phyloP scores from a whole-genome alignment of 1,140 invertebrate genomes.

The Tetranychus urticae region DNA sequence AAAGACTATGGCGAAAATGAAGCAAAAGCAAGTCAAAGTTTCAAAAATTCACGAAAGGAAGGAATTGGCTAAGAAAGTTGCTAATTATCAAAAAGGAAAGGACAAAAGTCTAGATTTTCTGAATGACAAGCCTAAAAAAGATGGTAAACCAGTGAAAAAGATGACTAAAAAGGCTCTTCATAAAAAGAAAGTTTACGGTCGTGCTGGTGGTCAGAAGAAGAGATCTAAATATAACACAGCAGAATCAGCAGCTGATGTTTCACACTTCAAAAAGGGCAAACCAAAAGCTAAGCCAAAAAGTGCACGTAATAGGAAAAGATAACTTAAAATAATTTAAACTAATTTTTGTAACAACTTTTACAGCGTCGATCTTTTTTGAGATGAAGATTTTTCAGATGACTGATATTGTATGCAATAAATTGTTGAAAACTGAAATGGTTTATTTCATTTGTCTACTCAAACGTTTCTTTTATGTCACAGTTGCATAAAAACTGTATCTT shows the following conservation, averaged over 20 bases:
- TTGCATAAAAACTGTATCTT: too few species aligned
- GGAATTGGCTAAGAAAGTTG: constrained; percentile 17
- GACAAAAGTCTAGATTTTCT: constrained; percentile 52
- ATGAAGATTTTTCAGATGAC: too few species aligned
- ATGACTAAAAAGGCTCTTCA: constrained; percentile 13
- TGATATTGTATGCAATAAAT: too few species aligned
- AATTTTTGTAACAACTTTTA: too few species aligned
- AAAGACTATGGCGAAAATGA: constrained; percentile 70
- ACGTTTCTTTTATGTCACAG: too few species aligned
- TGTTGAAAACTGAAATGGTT: too few species aligned
- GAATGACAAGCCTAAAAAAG: constrained; percentile 18
- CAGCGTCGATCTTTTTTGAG: too few species aligned
- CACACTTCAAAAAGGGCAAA: constrained; percentile 4
- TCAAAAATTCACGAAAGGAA: constrained; percentile 33
- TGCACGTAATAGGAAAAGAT: too few species aligned
- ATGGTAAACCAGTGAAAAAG: constrained; percentile 19
- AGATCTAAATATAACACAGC: constrained; percentile 66
- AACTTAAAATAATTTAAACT: too few species aligned
- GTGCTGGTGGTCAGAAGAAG: constrained; percentile 79
- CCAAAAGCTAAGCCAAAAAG: not conserved
- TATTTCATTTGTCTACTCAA: too few species aligned
- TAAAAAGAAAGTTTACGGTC: constrained; percentile 67
- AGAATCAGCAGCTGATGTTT: constrained; percentile 28
- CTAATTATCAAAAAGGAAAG: constrained; percentile 55
- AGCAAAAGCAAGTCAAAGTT: constrained; percentile 51